Conservation (phyloP, 2,113 vertebrate genomes). For the Trichomycterus rosablanca region DNA sequence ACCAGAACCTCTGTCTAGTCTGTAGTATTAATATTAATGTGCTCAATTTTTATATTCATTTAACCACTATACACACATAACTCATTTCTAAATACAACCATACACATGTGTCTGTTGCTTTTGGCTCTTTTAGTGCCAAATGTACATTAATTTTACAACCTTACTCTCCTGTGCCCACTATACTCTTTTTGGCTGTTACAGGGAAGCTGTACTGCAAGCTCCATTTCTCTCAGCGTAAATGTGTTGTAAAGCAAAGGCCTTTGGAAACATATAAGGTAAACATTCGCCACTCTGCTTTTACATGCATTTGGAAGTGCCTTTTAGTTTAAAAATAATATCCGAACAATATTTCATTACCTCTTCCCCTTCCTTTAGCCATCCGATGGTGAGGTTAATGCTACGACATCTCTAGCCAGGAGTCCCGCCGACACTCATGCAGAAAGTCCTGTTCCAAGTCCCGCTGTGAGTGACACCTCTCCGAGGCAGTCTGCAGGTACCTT, state of each 20-base stretch:
- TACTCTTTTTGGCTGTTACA: constrained; percentile 53
- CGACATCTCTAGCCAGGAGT: background rate
- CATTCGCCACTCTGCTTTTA: background rate
- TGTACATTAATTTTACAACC: background rate
- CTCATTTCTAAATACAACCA: background rate
- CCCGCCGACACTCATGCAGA: background rate
- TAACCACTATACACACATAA: too few relatives aligned
- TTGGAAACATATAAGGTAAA: constrained; percentile 63
- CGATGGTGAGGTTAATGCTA: constrained; percentile 7
- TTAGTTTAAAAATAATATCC: background rate
- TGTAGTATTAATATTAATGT: too few relatives aligned
- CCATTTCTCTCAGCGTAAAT: constrained; percentile 84
- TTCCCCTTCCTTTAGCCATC: constrained; percentile 13
- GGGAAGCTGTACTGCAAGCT: constrained; percentile 94
- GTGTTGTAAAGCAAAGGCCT: constrained; percentile 68
- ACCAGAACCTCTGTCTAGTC: too few relatives aligned
- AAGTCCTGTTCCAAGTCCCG: constrained; percentile 36
- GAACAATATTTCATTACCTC: too few relatives aligned
- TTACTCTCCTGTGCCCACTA: background rate
- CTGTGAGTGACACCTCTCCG: constrained; percentile 37
- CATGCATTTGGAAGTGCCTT: too few relatives aligned
- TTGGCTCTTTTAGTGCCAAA: background rate
- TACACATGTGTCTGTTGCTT: background rate
- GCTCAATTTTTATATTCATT: too few relatives aligned
- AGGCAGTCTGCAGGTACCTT: constrained; percentile 86